phyloP scores from a whole-genome alignment of 2,888 invertebrate genomes.

The Hydropsyche betteni region DNA sequence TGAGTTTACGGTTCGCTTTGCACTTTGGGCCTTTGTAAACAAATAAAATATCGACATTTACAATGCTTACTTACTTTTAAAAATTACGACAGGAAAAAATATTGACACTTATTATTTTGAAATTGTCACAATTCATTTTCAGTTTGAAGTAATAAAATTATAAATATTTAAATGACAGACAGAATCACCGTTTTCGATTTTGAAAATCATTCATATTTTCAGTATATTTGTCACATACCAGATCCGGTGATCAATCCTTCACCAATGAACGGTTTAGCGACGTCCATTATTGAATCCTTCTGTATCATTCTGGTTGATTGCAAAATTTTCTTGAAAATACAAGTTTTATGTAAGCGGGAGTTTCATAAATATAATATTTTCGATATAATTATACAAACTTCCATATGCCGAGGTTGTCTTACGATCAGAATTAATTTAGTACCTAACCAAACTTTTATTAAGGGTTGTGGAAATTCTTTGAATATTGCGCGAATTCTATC shows the following conservation, averaged over 20 bases:
- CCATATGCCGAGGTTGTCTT: constrained; percentile 31
- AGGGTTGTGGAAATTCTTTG: constrained; percentile 37
- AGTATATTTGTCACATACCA: constrained; percentile 16
- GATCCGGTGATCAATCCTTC: constrained; percentile 42
- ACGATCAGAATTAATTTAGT: constrained; percentile 35
- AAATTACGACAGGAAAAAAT: too few relatives aligned
- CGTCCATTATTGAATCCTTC: constrained; percentile 38
- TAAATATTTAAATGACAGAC: too few relatives aligned
- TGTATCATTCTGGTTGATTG: constrained; percentile 41
- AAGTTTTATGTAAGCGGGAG: not conserved
- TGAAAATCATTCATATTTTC: too few relatives aligned
- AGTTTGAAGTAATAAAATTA: too few relatives aligned
- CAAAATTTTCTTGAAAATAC: constrained; percentile 34
- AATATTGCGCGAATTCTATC: constrained; percentile 18
- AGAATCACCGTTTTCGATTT: too few relatives aligned
- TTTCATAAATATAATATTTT: not conserved
- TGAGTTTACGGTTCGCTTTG: constrained; percentile 39
- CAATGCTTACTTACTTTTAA: too few relatives aligned
- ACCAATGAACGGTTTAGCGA: constrained; percentile 40
- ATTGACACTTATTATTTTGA: too few relatives aligned
- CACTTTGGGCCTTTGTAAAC: constrained; percentile 35
- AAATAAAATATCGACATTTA: not conserved
- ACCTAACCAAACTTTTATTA: constrained; percentile 41
- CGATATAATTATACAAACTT: constrained; percentile 23
- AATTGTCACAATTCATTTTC: too few relatives aligned